Evolutionary conservation across 2,888 invertebrate species (phyloP).

Genomic region (Lypha dubia): DNA sequence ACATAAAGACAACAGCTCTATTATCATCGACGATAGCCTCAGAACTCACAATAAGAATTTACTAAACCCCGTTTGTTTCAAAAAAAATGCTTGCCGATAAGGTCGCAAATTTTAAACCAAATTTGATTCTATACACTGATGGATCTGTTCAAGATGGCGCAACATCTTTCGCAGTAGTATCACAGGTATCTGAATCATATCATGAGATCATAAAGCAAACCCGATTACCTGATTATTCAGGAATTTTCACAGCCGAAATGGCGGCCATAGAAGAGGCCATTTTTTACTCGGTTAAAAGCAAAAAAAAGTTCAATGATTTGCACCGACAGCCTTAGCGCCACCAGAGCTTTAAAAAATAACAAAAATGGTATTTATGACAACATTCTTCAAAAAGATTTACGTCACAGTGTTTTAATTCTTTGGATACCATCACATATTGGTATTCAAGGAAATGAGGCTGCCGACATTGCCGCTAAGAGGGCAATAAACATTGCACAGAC

Average conservation of each 20-base stretch:
- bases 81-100: conserved; percentile 8
- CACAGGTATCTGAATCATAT: neutral
- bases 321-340: conserved; percentile 15
- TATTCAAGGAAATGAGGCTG: neutral
- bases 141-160: neutral
- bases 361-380: no score
- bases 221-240: no score
- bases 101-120: neutral
- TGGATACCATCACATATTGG: conserved; percentile 10
- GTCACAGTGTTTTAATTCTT: no score
- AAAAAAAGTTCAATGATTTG: neutral
- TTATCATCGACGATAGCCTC: neutral
- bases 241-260: conserved; percentile 1
- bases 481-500: neutral
- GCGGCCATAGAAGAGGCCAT: conserved; percentile 5
- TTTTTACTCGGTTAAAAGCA: neutral
- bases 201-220: neutral
- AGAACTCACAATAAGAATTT: neutral
- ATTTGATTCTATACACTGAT: neutral
- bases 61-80: conserved; percentile 14
- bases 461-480: neutral
- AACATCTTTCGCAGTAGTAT: neutral
- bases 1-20: neutral
- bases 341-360: conserved; percentile 1
- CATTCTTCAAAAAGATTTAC: no score